A percentile compares a stretch with the other conserved stretches of the same genome.
phyloP scores from a whole-genome alignment of 1,140 invertebrate species.

The Magallana angulata region DNA sequence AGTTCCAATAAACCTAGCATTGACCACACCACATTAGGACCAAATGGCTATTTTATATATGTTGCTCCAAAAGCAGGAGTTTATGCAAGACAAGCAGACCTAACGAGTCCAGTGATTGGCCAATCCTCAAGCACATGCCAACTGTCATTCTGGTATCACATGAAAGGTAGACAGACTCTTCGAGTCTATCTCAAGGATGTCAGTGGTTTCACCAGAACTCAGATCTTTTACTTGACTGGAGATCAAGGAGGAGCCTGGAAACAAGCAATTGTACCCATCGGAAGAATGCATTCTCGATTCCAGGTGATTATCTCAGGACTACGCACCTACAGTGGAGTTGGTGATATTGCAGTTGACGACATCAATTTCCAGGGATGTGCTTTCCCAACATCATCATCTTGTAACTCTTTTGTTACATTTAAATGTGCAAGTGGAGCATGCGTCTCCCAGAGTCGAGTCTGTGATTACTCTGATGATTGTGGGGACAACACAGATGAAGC shows the following conservation, averaged over 20 bases:
- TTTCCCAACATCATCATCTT: constrained; percentile 49
- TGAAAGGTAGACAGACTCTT: constrained; percentile 83
- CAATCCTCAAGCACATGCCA: constrained; percentile 70
- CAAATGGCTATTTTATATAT: constrained; percentile 85
- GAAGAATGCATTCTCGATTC: constrained; percentile 53
- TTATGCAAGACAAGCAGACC: constrained; percentile 53
- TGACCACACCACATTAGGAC: constrained; percentile 69
- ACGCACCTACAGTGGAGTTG: constrained; percentile 79
- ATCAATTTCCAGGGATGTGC: constrained; percentile 80
- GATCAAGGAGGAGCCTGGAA: constrained; percentile 69
- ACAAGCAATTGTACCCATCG: constrained; percentile 64
- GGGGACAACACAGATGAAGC: constrained; percentile 75
- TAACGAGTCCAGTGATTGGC: constrained; percentile 62
- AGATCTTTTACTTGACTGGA: constrained; percentile 62
- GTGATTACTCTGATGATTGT: constrained; percentile 78
- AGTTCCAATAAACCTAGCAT: constrained; percentile 59
- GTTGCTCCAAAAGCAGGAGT: constrained; percentile 81
- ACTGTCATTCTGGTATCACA: constrained; percentile 86
- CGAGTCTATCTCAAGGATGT: constrained; percentile 60
- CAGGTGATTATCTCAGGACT: constrained; percentile 58
- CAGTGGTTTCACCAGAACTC: constrained; percentile 54
- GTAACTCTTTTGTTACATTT: constrained; percentile 55
- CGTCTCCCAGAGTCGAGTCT: constrained; percentile 62
- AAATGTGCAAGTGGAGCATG: constrained; percentile 63
- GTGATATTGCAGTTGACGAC: constrained; percentile 88